Percentiles rank a stretch among this genome's conserved stretches.
These are phyloP conservation scores for Ylistrum balloti DNA, from an alignment of 1,140 invertebrate genomes.

Conservation along the genomic window DNA sequence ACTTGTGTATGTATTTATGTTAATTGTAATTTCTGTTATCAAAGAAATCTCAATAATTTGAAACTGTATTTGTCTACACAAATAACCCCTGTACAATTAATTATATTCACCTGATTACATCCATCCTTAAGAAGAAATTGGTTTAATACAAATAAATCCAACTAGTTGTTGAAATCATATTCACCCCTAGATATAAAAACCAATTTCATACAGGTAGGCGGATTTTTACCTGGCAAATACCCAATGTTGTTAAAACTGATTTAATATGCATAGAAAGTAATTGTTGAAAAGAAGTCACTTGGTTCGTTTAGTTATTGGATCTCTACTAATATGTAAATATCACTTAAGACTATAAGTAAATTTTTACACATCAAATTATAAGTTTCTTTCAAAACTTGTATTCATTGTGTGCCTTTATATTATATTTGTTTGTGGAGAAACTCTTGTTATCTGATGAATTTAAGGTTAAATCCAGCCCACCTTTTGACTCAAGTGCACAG, in stretches of 20 bases:
- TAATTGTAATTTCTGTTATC: background rate
- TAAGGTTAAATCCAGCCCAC: constrained; percentile 35
- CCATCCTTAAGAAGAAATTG: background rate
- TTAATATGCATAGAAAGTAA: constrained; percentile 36
- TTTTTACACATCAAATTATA: constrained; percentile 29
- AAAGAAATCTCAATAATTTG: background rate
- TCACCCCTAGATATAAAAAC: constrained; percentile 9
- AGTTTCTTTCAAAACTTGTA: background rate
- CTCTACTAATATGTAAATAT: constrained; percentile 12
- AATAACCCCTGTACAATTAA: background rate
- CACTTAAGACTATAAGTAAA: background rate
- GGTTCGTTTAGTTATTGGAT: constrained; percentile 13
- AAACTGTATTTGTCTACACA: background rate
- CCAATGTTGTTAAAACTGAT: constrained; percentile 26
- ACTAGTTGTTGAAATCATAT: background rate
- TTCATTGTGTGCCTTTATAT: background rate
- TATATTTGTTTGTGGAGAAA: constrained; percentile 17
- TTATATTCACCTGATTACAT: background rate
- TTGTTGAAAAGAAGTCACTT: constrained; percentile 35
- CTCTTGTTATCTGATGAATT: constrained; percentile 13
- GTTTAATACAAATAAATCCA: constrained; percentile 7
- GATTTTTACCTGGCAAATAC: background rate
- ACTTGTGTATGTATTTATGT: background rate
- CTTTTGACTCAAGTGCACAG: background rate
- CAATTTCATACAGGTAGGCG: constrained; percentile 7